phyloP scores from a whole-genome alignment of 2,797 vertebrate species.

The Gambusia yucatana region DNA sequence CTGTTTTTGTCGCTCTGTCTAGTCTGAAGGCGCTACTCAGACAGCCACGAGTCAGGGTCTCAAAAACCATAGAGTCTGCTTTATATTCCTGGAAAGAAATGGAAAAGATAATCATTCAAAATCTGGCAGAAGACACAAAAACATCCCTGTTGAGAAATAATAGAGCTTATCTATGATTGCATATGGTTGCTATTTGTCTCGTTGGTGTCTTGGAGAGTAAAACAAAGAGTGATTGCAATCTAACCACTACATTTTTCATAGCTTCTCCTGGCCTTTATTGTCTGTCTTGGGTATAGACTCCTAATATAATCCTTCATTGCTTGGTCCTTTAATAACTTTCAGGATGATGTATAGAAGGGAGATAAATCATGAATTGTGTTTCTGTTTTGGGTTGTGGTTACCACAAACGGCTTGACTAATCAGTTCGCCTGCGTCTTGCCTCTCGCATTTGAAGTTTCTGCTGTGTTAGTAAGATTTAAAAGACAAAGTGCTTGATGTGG shows the following conservation, averaged over 20 bases:
- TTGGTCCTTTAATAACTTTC: conserved; percentile 6
- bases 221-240: background rate
- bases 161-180: background rate
- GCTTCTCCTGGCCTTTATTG: background rate
- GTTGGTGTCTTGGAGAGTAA: background rate
- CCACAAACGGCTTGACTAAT: conserved; percentile 26
- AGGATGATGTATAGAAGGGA: conserved; percentile 13
- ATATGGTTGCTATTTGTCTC: background rate
- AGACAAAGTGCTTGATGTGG: conserved; percentile 23
- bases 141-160: background rate
- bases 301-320: background rate
- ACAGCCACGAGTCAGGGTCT: background rate
- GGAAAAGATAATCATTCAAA: background rate
- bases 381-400: conserved; percentile 43
- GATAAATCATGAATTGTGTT: conserved; percentile 4
- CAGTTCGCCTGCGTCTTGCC: background rate
- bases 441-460: conserved; percentile 7
- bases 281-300: background rate
- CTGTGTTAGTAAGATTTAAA: conserved; percentile 31
- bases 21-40: conserved; percentile 9
- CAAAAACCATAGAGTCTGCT: background rate
- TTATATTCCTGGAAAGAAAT: background rate
- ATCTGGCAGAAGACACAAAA: conserved; percentile 1
- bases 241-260: conserved; percentile 1
- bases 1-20: conserved; percentile 37